A percentile compares a stretch with the other conserved stretches of the same genome.
phyloP scores from a whole-genome alignment of 2,113 vertebrate genomes.

The Dipodomys spectabilis region DNA sequence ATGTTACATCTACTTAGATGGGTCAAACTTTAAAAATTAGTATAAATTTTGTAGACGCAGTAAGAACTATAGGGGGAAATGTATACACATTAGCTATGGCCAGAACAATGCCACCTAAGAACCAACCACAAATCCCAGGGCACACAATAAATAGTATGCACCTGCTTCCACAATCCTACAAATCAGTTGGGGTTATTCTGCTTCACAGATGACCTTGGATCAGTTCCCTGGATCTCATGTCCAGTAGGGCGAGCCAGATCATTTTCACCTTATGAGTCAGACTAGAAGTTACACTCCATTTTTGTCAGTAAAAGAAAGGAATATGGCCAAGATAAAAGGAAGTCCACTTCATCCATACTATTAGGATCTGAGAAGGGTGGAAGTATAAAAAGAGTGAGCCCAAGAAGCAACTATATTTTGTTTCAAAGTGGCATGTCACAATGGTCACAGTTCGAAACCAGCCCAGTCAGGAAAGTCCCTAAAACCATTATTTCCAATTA shows the following conservation, averaged over 20 bases:
- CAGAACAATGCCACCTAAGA: neutral
- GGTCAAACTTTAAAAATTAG: neutral
- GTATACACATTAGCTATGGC: conserved; percentile 5
- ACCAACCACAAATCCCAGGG: neutral
- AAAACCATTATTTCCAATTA: no score
- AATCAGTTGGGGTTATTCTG: neutral
- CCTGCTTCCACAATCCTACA: neutral
- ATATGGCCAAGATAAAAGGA: neutral
- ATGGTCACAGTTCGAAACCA: no score
- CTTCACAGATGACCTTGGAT: neutral
- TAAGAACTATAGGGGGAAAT: conserved; percentile 9
- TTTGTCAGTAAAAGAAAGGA: neutral
- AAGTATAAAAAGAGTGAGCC: neutral
- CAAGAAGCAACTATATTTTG: neutral
- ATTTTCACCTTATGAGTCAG: neutral
- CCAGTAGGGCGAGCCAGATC: neutral
- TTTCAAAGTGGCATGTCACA: neutral
- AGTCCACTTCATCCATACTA: no score
- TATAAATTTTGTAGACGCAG: neutral
- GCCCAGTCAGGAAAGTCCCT: no score
- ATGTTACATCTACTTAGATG: neutral
- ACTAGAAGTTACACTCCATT: neutral
- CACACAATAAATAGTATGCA: neutral
- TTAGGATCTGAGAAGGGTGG: neutral
- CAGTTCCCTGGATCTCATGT: neutral